Base-by-base conservation (phyloP, 2,797 vertebrate species). In the Tarsius wallacei region DNA sequence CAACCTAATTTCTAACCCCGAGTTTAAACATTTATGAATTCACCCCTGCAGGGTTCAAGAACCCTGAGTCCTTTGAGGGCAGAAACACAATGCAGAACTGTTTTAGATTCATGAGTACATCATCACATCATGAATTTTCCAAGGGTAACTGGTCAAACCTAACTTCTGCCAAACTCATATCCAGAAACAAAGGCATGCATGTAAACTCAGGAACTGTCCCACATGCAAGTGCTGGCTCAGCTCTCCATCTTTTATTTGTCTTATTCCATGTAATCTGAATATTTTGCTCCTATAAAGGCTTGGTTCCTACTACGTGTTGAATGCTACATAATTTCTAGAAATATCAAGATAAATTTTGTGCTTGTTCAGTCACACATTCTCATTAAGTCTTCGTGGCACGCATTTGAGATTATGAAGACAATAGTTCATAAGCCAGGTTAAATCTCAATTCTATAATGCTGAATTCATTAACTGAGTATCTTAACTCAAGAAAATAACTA, bases 1-100 rank as follows among this genome's bases (percentile, higher is more conserved):
- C 57, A 90, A 95, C 51, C 96, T 94, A 78, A 92, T 97, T 97
- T 97, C 76, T 77, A 96, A 94, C 73, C 91, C 82, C 51, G 57
- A 86, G 85, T 94, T 96, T 66, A 94, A 94, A 97, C 84, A 85
- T 80, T 63, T 85, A 51, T 82, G 51, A 91, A 73, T 87, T 91
- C 10, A 64, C 5, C 61, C 76, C 63, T 82, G 59, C 61, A 90
- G 77, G 59, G 42, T 76, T 97, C 84, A 96, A 85, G 53, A 95
- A 91, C n/a, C 14, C 64, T 26, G 5, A 64, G 21, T 86, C 49
- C 19, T 88, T 22, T 47, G 42, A 80, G 71, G 49, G 53, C 81
- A 3, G 26, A 94, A 94, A 90, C 4, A 81, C 24, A 80, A 77
- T 9, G 36, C 24, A 61, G 51, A 33, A 36, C 13, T 83, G 53